Evolutionary conservation across 2,888 invertebrate species (phyloP), one percentile per base, ranked within the genome.

Genomic region (Palloptera scutellata): DNA sequence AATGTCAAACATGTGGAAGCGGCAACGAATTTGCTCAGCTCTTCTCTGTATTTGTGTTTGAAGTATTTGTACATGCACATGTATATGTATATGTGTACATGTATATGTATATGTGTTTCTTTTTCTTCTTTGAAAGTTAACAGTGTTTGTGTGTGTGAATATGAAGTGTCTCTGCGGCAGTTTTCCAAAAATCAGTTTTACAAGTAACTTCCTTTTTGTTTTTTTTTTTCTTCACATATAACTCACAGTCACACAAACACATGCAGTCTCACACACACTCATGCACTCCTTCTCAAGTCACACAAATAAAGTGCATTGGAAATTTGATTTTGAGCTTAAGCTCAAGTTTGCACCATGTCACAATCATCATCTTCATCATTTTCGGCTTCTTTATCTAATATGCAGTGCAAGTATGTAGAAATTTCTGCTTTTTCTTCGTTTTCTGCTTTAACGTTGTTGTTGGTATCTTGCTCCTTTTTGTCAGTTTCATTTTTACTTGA

Each of bases 251-350:
- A 30, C 30, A 30, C 30, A 30, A n/a, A n/a, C 6, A 30, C 30
- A 4, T 4, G 30, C 30, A 30, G n/a, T n/a, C 30, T 30, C 30
- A 30, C 30, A 30, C 2, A 30, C 6, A 30, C 30, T 30, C 30
- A 6, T 6, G 6, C 30, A 30, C 30, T 4, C 30, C 2, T 30
- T 30, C 30, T 30, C 30, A n/a, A n/a, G n/a, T 30, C 30, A 30
- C 30, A 30, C 30, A 30, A 30, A 30, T 30, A 72, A 73, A 74
- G 70, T 70, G 72, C 72, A 72, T 67, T 64, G 66, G 64, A 66
- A 70, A 70, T 67, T 70, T 70, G 67, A 70, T 70, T 70, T 69
- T 70, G 53, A 41, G 61, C 64, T 67, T 58, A n/a, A 40, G 48
- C 48, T 48, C n/a, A 48, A 48, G 48, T 9, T 48, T 15, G 48